These are phyloP conservation scores for Seladonia tumulorum DNA, from an alignment of 2,888 invertebrate species.

Conservation along the genomic window DNA sequence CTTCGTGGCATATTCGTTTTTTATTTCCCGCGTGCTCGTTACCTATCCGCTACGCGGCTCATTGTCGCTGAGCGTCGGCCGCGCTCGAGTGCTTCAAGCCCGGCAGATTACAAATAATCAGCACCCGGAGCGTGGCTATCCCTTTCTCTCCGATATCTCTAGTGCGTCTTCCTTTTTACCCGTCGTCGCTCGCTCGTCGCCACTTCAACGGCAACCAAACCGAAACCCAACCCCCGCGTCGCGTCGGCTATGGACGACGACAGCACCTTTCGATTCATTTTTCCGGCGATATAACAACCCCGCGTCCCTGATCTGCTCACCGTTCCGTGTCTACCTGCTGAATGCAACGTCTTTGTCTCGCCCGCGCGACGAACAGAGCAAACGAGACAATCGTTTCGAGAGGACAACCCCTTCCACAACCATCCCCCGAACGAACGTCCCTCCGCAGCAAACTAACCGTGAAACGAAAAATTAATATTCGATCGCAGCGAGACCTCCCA, in stretches of 20 bases:
- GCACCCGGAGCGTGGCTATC: constrained; percentile 55
- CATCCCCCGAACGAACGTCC: not conserved
- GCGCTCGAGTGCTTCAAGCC: constrained; percentile 75
- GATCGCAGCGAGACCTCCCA: not conserved
- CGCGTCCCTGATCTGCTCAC: constrained; percentile 71
- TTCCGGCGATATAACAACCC: constrained; percentile 72
- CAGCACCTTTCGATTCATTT: constrained; percentile 72
- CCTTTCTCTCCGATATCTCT: constrained; percentile 35
- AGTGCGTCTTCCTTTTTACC: constrained; percentile 46
- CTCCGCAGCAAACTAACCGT: not conserved
- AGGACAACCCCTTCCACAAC: constrained; percentile 17
- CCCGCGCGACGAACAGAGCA: not conserved
- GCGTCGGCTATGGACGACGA: not conserved
- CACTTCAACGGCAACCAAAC: constrained; percentile 42
- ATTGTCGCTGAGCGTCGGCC: constrained; percentile 78
- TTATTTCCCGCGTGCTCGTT: constrained; percentile 79
- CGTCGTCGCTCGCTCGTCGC: constrained; percentile 34
- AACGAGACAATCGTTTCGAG: constrained; percentile 49
- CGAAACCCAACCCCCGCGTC: not conserved
- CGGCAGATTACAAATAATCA: constrained; percentile 80
- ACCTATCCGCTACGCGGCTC: constrained; percentile 68
- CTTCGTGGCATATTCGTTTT: constrained; percentile 84
- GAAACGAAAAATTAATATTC: not conserved
- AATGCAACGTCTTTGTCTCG: constrained; percentile 43
- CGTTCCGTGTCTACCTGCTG: constrained; percentile 46